Conservation (phyloP, 2,888 invertebrate genomes). For the Himalopsyche japonica region DNA sequence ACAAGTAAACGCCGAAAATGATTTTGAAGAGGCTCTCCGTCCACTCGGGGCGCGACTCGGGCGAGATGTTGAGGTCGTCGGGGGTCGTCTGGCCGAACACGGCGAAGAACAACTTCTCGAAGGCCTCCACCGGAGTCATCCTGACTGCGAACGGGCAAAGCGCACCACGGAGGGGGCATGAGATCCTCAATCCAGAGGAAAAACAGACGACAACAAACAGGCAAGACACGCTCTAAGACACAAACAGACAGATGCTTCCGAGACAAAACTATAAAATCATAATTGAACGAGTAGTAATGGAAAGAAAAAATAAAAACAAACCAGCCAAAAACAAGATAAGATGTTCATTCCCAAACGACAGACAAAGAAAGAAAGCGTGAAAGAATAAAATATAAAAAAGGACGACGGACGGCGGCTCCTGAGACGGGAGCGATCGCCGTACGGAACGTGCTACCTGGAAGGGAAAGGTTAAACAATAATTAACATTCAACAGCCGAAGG, state of each 20-base stretch:
- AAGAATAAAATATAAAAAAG: slow-evolving; percentile 21
- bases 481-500: slow-evolving; percentile 16
- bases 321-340: slow-evolving; percentile 31
- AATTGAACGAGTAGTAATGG: slow-evolving; percentile 14
- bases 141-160: slow-evolving; percentile 60
- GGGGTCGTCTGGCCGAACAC: slow-evolving; percentile 93
- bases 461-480: slow-evolving; percentile 8
- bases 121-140: slow-evolving; percentile 88
- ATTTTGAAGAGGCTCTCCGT: slow-evolving; percentile 86
- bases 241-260: slow-evolving; percentile 18
- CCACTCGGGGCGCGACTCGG: slow-evolving; percentile 74
- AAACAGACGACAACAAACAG: slow-evolving; percentile 36
- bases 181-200: slow-evolving; percentile 39
- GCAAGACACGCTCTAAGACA: slow-evolving; percentile 36
- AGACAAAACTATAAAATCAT: slow-evolving; percentile 7
- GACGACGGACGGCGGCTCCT: not conserved
- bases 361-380: slow-evolving; percentile 30
- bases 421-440: not conserved
- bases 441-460: slow-evolving; percentile 39
- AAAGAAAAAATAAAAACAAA: slow-evolving; percentile 24
- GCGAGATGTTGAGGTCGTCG: slow-evolving; percentile 79
- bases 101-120: slow-evolving; percentile 98
- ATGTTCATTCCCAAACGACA: slow-evolving; percentile 31
- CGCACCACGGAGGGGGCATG: slow-evolving; percentile 28
- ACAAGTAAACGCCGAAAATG: slow-evolving; percentile 95